Evolutionary conservation across 2,888 invertebrate genomes (phyloP), one percentile per base, ranked within the genome.

Genomic region (Megaustenia siamemsis): DNA sequence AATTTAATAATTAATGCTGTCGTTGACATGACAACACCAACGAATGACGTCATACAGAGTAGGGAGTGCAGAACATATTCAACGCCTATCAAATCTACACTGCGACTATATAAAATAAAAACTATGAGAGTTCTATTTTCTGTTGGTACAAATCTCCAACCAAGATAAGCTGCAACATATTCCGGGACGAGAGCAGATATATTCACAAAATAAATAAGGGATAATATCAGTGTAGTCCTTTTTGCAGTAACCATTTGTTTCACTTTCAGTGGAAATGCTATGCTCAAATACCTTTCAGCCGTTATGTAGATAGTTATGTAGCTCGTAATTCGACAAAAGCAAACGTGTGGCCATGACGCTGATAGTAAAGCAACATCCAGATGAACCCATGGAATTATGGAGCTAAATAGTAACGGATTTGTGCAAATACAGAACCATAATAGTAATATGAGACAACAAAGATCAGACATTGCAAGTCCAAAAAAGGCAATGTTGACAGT

Each of bases 401-500:
- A 10, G 1, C 53, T 21, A 1, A 49, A 5, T 18, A 69, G 12
- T 12, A 32, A 32, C 15, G 75, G 75, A 75, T 49, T 75, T 32
- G 32, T 4, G 18, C 75, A 49, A n/a, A 75, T n/a, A 53, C 45
- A 45, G 8, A 49, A 5, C 45, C 45, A 75, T 5, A 15, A 28
- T 32, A 49, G 18, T 18, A 28, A 15, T 8, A 49, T 10, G 15
- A 75, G 12, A 75, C 75, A 49, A 32, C 40, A 49, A n/a, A 75
- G 10, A 28, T 75, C 75, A 5, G 75, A 75, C 12, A 75, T 49
- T 15, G 75, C 75, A 28, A 75, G 75, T 3, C 53, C 32, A 75
- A 75, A 49, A 18, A 75, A 49, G 4, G 28, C 28, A 28, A 75
- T 75, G 53, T 75, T 75, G 28, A 71, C 40, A 71, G 71, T 71